Percentiles rank a stretch among this genome's conserved stretches.
Conservation (phyloP, 2,888 invertebrate genomes). For the Nemotelus pantherinus region DNA sequence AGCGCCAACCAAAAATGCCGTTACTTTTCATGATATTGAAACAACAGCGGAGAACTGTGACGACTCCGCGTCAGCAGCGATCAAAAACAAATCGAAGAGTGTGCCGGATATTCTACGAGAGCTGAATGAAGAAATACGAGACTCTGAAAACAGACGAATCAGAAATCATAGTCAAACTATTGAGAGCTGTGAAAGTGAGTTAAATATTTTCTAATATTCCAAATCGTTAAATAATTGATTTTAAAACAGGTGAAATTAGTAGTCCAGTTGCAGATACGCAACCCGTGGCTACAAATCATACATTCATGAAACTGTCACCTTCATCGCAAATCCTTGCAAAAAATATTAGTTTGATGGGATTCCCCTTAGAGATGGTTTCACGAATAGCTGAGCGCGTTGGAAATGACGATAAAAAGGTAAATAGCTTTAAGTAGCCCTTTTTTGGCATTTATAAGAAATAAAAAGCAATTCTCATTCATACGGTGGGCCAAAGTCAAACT, state of each 20-base stretch:
- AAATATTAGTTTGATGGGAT: constrained; percentile 88
- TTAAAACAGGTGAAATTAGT: neutral
- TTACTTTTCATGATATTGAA: constrained; percentile 64
- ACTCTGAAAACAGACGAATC: constrained; percentile 67
- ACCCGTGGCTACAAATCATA: constrained; percentile 40
- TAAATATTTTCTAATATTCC: neutral
- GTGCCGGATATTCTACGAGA: constrained; percentile 82
- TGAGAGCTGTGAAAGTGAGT: constrained; percentile 52
- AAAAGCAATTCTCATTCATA: neutral
- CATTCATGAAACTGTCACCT: constrained; percentile 62
- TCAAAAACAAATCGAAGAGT: constrained; percentile 69
- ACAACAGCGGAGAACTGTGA: constrained; percentile 59
- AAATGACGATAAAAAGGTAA: constrained; percentile 85
- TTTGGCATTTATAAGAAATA: neutral
- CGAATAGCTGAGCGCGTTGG: constrained; percentile 82
- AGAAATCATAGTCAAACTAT: constrained; percentile 68
- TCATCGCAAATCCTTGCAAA: constrained; percentile 74
- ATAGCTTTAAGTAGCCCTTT: constrained; percentile 4
- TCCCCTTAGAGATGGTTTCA: constrained; percentile 81
- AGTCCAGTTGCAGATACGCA: neutral
- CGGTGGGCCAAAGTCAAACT: neutral
- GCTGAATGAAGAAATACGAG: constrained; percentile 73
- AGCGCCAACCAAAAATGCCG: constrained; percentile 61
- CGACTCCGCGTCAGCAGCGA: constrained; percentile 59
- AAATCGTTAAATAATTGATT: constrained; percentile 36